Base-by-base conservation (phyloP, 2,888 invertebrate species). In the Drosophila sordidula region DNA sequence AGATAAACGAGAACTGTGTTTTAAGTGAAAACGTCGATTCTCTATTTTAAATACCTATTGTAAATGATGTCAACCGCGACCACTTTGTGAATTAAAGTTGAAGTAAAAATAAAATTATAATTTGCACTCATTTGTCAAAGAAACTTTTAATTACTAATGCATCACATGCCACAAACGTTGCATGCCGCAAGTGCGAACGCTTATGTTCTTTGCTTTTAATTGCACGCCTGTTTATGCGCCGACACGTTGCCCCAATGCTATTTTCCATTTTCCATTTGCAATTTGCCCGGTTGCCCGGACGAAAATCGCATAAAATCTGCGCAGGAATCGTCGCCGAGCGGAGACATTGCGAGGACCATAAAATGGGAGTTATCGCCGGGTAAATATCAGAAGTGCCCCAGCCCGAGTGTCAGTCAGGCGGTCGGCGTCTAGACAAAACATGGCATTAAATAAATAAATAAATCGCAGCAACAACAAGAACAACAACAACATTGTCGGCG, bases 361-460 rank as follows among this genome's bases (percentile, higher is more conserved):
- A 85, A 85, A 81, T 77, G 65, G 71, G 77, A 83, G 80, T 79
- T 87, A 83, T 84, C 83, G 72, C 77, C 70, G 63, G 69, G 70
- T 77, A 80, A 82, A 82, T 85, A 87, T 85, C 86, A 69, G 44
- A 66, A 47, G 68, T 57, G 65, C 36, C 59, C 25, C 52, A 29
- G 36, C 9, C 49, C 56, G 39, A 57, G 34, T 71, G 75, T 73
- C 83, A 82, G 83, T 77, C 78, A 64, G 76, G 22, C 63, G 25
- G 56, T 62, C 50, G 55, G 62, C 50, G 83, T 84, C 87, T 84
- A 84, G 83, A 84, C 83, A 84, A 87, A 84, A 85, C 84, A 82
- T 76, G 88, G 80, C 86, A 79, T 83, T 87, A 85, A 85, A 87
- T 85, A 87, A 85, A 85, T 85, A 85, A 83, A 85, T 86, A 83